Base-by-base conservation (phyloP, 1,140 invertebrate genomes). In the Caenorhabditis inopinata region DNA sequence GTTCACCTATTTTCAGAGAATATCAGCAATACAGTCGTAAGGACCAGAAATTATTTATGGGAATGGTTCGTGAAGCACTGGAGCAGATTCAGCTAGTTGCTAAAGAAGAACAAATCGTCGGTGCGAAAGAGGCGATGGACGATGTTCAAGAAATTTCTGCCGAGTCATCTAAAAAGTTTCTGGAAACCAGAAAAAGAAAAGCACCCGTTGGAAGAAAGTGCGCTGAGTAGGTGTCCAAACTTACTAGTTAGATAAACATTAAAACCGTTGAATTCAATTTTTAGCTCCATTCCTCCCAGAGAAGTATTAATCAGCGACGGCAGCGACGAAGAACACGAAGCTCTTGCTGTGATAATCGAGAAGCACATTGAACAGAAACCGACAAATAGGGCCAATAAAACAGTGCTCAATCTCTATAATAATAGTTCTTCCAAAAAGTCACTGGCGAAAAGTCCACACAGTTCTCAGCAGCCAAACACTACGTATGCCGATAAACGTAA, bases 21-120 rank as follows among this genome's bases (percentile, higher is more conserved):
- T 75, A 83, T 46, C 45, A 49, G 21, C 48, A 48, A 27, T n/a
- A n/a, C n/a, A n/a, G n/a, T n/a, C n/a, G n/a, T n/a, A 68, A 68
- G 38, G 38, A 68, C 12, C 58, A 68, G 32, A 68, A 68, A 68
- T 29, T 68, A 11, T 68, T 68, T 25, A 68, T 68, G 58, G 58
- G 58, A 68, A 68, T 68, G 58, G 58, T 68, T 0, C 58, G 58
- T 16, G 58, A 68, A 68, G 58, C 58, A 0, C 32, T 68, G 1
- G 75, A 48, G 32, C 47, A 48, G 53, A 53, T 49, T 48, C 46
- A 76, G 38, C 14, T 38, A 14, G 47, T 16, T 9, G 45, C 75
- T 12, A 49, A 35, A 18, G 48, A 76, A 23, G 32, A 51, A 51
- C 21, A 49, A 7, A 12, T 9, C 5, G 4, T 49, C 11, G 75